Base-by-base conservation (phyloP, 2,113 vertebrate genomes). In the Ascaphus truei region DNA sequence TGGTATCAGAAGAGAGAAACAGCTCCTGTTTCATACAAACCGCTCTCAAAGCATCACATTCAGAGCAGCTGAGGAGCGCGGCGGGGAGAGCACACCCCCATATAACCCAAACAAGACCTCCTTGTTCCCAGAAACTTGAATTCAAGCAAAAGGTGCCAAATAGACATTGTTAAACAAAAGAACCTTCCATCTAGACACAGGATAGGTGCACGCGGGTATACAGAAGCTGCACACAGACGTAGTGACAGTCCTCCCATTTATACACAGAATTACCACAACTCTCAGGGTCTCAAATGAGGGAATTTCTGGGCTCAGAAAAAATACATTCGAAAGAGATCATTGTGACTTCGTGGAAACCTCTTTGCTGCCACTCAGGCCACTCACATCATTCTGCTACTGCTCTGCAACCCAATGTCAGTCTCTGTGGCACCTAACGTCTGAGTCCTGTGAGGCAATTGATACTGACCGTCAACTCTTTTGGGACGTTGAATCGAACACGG, bases 31-130 rank as follows among this genome's bases (percentile, higher is more conserved):
- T 23, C 55, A 27, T 1, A 15, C 36, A 18, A 16, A 10, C 3
- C 34, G 16, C 10, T n/a, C 8, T 68, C 53, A 68, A 68, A 48
- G 65, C 1, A 5, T 43, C 20, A 59, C 65, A 68, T 68, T 59
- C 65, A 68, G 53, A 13, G n/a, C 20, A 11, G 51, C 26, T 11
- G 4, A 13, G 51, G 51, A 27, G 3, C 0, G 18, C 29, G 29
- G 30, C 27, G 2, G 3, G 18, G 13, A 11, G 6, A 2, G 18
- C 11, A 3, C 25, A 15, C 59, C 41, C 59, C 39, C 41, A 4
- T 8, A 1, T 18, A 57, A 34, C 22, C 12, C 3, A 45, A 27
- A 68, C 65, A 68, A 68, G 22, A 13, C 13, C 13, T 9, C 53
- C 22, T 58, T 68, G 65, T 68, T 58, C 39, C 41, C 30, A 5